A percentile compares a stretch with the other conserved stretches of the same genome.
These are phyloP conservation scores for Phrynocephalus guinanensis DNA, from an alignment of 2,797 vertebrate species.

Conservation along the genomic window DNA sequence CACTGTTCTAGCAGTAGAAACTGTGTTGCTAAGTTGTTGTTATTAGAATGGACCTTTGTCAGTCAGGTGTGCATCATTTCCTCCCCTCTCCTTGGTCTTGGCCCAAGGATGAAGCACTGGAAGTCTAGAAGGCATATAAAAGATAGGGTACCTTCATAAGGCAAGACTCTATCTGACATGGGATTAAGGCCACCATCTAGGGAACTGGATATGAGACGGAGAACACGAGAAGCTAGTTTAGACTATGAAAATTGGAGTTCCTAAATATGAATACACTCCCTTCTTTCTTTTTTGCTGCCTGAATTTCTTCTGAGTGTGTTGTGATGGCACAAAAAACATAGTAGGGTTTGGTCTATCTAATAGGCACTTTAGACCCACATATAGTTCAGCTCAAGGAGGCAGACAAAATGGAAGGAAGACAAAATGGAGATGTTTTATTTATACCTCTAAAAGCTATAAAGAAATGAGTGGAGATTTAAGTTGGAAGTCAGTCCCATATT, in stretches of 20 bases:
- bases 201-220: background rate
- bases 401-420: background rate
- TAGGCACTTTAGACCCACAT: background rate
- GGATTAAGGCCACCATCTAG: background rate
- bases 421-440: background rate
- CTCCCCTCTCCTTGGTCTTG: background rate
- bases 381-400: background rate
- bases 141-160: background rate
- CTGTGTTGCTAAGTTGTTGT: background rate
- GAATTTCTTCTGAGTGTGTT: too few relatives aligned
- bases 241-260: background rate
- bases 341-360: too few relatives aligned
- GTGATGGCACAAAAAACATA: too few relatives aligned
- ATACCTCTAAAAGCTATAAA: background rate
- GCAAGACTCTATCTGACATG: background rate
- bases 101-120: background rate
- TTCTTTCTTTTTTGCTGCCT: background rate
- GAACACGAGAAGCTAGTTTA: background rate
- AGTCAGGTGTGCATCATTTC: background rate
- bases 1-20: background rate
- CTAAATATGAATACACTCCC: background rate
- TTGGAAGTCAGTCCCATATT: background rate
- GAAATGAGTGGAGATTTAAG: accelerated
- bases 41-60: background rate
- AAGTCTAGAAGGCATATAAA: background rate